Evolutionary conservation across 2,113 vertebrate genomes (phyloP), one percentile per base, ranked within the genome.

Genomic region (Sprattus sprattus): DNA sequence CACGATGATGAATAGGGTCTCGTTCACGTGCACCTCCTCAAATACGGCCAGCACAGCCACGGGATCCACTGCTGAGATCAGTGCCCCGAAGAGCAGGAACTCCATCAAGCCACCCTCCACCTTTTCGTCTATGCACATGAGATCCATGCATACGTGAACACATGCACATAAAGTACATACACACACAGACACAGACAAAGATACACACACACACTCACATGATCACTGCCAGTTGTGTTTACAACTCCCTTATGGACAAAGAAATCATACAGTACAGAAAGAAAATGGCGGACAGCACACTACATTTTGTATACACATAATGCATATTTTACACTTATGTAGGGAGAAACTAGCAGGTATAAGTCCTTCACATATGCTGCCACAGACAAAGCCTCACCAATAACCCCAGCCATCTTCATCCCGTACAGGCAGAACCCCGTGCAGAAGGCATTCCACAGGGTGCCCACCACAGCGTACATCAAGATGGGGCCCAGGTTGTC

Each of bases 1-100:
- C 83, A 99, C 98, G 0, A 99, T 99, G 94, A 99, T 99, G 93
- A 99, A 99, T 82, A 99, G 96, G 2, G 94, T 98, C 89, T 99
- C 98, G 0, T 99, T 99, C 88, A 99, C 95, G 0, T 99, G 98
- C 45, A 99, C 98, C 88, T 99, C 97, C 91, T 99, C 98, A 0
- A 99, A 99, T 86, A 99, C 97, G 0, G 98, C 97, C 85, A 99
- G 82, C 84, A 99, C 97, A 0, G 98, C 98, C 88, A 99, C 98
- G 0, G 98, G 98, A 88, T 99, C 98, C 82, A 99, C 98, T 0
- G 98, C 98, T 0, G 98, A 98, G 92, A 99, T 98, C 90, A 99
- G 89, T 22, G 97, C 97, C 8, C 98, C 98, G 0, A 99, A 99
- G 60, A 99, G 91, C 93, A 99, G 93, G 94, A 99, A 99, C 90